phyloP scores from a whole-genome alignment of 2,797 vertebrate genomes.

The Pogonophryne albipinna region DNA sequence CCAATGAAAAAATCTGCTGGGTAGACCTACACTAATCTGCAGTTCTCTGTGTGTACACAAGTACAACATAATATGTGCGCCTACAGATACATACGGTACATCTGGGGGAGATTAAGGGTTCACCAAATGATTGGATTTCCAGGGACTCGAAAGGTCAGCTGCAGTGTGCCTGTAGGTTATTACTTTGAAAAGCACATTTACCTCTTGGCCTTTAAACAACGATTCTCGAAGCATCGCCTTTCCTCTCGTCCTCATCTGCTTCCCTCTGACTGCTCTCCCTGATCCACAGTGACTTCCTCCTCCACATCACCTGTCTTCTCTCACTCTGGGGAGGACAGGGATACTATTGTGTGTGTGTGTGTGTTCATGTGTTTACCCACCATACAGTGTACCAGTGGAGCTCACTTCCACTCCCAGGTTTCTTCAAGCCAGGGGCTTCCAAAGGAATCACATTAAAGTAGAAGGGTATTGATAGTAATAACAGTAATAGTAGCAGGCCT shows the following conservation, averaged over 20 bases:
- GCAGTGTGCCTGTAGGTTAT: neutral
- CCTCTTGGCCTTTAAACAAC: constrained; percentile 15
- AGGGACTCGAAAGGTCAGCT: constrained; percentile 2
- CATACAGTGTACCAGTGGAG: neutral
- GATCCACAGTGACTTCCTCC: constrained; percentile 35
- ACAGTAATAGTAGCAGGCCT: no score
- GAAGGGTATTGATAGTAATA: neutral
- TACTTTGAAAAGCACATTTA: constrained; percentile 15
- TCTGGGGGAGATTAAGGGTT: neutral
- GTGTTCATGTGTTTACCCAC: neutral
- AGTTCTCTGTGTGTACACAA: no score
- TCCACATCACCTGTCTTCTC: constrained; percentile 28
- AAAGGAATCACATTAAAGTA: neutral
- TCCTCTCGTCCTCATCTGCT: constrained; percentile 5
- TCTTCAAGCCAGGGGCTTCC: neutral
- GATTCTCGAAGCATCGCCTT: neutral
- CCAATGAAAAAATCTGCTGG: no score
- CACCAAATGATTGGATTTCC: neutral
- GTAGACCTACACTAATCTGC: no score
- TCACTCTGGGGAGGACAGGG: neutral
- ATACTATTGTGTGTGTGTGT: neutral
- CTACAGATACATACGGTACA: neutral
- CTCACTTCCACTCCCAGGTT: constrained; percentile 1
- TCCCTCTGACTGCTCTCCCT: constrained; percentile 12
- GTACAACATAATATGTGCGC: neutral